phyloP scores from a whole-genome alignment of 2,888 invertebrate species.

The Calameuta filiformis region DNA sequence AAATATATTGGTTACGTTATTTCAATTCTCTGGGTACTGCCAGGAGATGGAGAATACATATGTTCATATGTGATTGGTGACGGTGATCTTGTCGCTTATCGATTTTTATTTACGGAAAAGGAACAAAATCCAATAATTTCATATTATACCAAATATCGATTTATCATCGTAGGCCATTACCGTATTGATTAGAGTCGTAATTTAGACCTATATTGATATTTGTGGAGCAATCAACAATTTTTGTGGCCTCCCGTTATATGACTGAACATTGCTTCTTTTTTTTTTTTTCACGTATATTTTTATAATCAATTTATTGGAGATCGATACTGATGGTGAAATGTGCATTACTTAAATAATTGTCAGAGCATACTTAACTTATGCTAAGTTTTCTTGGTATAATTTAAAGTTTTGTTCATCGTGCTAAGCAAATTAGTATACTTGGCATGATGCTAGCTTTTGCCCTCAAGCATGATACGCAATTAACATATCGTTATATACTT shows the following conservation, averaged over 20 bases:
- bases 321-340: background rate
- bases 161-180: background rate
- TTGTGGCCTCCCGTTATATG: background rate
- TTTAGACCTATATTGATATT: background rate
- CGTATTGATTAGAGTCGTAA: background rate
- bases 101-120: background rate
- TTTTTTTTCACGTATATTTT: background rate
- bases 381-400: background rate
- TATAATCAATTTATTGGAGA: background rate
- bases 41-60: background rate
- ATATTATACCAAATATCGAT: background rate
- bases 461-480: background rate
- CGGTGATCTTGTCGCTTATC: background rate
- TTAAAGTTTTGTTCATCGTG: background rate
- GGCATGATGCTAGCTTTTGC: background rate
- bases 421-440: background rate
- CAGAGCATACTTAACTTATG: background rate
- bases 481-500: background rate
- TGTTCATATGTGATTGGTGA: background rate
- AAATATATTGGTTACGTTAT: conserved; percentile 3
- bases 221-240: background rate
- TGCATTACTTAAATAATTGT: background rate
- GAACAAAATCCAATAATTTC: background rate
- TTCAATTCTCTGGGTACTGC: background rate
- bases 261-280: conserved; percentile 2